Conservation (phyloP, 2,113 vertebrate genomes). For the Chaetops frenatus region DNA sequence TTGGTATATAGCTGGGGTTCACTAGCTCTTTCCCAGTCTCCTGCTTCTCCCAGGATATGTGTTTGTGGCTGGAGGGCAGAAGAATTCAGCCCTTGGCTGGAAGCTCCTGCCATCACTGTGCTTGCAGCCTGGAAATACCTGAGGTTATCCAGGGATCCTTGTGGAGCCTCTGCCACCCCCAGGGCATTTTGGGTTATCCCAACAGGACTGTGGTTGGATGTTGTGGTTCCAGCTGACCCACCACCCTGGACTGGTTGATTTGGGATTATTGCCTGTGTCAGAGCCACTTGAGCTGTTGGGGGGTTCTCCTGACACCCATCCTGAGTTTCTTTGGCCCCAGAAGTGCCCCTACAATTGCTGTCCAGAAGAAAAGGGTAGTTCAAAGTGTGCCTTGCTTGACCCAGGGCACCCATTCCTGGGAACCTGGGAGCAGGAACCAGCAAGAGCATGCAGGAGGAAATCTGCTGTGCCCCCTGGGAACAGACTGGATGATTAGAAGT, state of each 20-base stretch:
- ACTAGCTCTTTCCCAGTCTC: background rate
- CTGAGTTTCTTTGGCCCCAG: background rate
- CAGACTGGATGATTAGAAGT: background rate
- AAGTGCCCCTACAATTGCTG: background rate
- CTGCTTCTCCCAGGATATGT: background rate
- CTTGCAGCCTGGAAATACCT: background rate
- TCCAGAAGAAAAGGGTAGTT: background rate
- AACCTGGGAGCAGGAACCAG: background rate
- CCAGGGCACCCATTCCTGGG: background rate
- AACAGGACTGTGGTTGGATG: background rate
- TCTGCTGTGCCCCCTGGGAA: background rate
- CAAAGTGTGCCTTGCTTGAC: background rate
- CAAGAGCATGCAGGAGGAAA: background rate
- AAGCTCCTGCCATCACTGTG: background rate
- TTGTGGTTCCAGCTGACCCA: background rate
- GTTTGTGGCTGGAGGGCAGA: background rate
- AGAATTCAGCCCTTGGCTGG: accelerated
- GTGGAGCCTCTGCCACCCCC: background rate
- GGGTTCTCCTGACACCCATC: background rate
- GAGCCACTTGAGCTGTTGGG: background rate
- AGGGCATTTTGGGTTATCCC: background rate
- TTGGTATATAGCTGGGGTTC: background rate
- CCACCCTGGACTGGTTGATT: background rate
- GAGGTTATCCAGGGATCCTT: background rate
- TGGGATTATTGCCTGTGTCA: background rate